Evolutionary conservation across 2,797 vertebrate species (phyloP), one percentile per base, ranked within the genome.

Genomic region (Psittacula derbiana): DNA sequence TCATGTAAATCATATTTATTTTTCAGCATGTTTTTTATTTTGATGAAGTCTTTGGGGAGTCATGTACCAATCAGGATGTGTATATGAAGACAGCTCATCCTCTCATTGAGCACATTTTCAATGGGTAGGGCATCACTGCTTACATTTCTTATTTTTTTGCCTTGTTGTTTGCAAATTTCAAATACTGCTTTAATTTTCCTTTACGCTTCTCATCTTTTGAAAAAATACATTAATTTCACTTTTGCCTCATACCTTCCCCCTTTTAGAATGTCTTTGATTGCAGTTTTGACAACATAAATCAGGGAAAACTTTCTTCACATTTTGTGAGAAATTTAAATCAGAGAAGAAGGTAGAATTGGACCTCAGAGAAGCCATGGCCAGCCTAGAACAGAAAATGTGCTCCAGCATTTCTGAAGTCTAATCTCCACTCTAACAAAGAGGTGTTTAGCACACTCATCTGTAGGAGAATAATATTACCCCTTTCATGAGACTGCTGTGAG

Each of bases 21-120:
- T 98, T 98, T 88, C 98, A 99, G 99, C 99, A 99, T 96, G 98
- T 97, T 89, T 99, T 99, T 98, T 98, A 98, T 97, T 99, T 99
- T 97, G 98, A 99, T 97, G 98, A 99, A 97, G 99, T 99, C 95
- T 99, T 99, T 96, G 99, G 98, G 85, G 99, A 99, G 90, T 94
- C 97, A 16, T 98, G 98, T 95, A 98, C 98, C 88, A 99, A 99
- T 75, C 96, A 97, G 92, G 98, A 99, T 78, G 98, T 99, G 43
- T 99, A 99, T 97, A 97, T 94, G 98, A 99, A 98, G 97, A 99
- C 99, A 47, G 98, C 98, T 57, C 97, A 98, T 86, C 99, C 99
- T 71, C 98, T 99, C 91, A 98, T 99, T 94, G 98, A 98, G 89
- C 99, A 99, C 97, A 98, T 99, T 97, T 99, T 99, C 91, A 98